A percentile compares a stretch with the other conserved stretches of the same genome.
phyloP scores from a whole-genome alignment of 2,797 vertebrate genomes.

The Acanthornis magna region DNA sequence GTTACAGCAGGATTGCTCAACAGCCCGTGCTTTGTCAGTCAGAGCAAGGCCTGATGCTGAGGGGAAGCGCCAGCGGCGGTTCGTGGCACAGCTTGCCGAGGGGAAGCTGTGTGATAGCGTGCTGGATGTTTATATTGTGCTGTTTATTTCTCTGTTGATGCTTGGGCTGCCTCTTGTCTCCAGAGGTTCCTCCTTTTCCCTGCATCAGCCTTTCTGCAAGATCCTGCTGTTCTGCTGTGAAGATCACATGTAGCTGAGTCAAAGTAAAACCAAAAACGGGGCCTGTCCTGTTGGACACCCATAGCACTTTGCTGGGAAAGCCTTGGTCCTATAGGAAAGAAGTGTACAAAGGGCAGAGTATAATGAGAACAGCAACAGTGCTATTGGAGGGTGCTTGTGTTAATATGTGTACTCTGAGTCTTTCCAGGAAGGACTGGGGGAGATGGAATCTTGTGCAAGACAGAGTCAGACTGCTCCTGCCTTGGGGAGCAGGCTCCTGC shows the following conservation, averaged over 20 bases:
- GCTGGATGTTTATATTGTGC: neutral
- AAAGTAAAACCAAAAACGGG: neutral
- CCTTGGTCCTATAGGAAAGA: neutral
- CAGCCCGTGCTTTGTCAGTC: neutral
- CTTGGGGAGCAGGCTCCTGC: rapidly evolving
- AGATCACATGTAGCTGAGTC: neutral
- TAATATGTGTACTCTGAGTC: neutral
- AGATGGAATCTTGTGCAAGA: neutral
- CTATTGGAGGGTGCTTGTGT: neutral
- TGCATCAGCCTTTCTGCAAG: neutral
- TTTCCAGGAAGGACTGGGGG: neutral
- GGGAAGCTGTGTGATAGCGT: neutral
- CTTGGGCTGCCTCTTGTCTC: neutral
- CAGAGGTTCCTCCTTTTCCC: neutral
- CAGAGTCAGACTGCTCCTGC: neutral
- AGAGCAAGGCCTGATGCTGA: neutral
- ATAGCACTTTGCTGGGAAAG: neutral
- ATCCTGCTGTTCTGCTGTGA: neutral
- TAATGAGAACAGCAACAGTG: neutral
- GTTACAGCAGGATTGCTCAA: neutral
- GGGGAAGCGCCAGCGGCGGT: rapidly evolving
- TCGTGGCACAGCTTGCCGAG: rapidly evolving
- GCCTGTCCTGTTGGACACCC: neutral
- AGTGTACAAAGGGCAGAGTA: neutral
- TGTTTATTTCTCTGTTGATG: neutral